Evolutionary conservation across 2,113 vertebrate species (phyloP).

Genomic region (Amblyornis subalaris): DNA sequence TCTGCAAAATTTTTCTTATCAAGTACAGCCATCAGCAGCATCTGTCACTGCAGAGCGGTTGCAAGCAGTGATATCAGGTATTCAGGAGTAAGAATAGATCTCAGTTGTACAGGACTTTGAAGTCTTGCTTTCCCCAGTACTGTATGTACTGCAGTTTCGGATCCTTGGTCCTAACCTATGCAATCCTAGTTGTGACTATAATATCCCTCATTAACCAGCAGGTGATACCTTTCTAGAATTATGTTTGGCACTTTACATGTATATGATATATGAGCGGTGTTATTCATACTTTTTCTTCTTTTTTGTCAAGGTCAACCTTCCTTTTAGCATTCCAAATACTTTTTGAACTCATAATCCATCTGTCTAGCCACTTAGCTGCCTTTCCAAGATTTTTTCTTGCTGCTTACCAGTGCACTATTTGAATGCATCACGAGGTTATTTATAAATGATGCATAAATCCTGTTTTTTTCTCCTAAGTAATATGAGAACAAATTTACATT

Average conservation of each 20-base stretch:
- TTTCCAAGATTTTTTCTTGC: background rate
- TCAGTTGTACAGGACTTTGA: background rate
- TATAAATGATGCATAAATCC: background rate
- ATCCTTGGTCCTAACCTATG: background rate
- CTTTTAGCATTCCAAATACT: conserved; percentile 1
- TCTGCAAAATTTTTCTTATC: background rate
- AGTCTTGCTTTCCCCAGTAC: background rate
- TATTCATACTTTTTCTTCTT: background rate
- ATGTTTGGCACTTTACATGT: background rate
- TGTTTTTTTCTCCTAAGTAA: background rate
- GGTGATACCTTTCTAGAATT: background rate
- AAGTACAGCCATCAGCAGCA: background rate
- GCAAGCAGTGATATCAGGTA: background rate
- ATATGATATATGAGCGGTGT: background rate
- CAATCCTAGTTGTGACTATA: background rate
- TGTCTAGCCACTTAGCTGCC: conserved; percentile 11
- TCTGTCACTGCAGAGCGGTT: background rate
- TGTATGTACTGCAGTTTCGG: background rate
- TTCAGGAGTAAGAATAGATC: background rate
- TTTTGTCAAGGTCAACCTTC: conserved; percentile 12
- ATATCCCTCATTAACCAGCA: background rate
- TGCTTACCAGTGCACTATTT: background rate
- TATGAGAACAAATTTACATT: background rate
- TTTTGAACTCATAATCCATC: conserved; percentile 42
- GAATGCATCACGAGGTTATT: conserved; percentile 9